Evolutionary conservation across 2,797 vertebrate genomes (phyloP), one percentile per base, ranked within the genome.

Genomic region (Acrocephalus scirpaceus): DNA sequence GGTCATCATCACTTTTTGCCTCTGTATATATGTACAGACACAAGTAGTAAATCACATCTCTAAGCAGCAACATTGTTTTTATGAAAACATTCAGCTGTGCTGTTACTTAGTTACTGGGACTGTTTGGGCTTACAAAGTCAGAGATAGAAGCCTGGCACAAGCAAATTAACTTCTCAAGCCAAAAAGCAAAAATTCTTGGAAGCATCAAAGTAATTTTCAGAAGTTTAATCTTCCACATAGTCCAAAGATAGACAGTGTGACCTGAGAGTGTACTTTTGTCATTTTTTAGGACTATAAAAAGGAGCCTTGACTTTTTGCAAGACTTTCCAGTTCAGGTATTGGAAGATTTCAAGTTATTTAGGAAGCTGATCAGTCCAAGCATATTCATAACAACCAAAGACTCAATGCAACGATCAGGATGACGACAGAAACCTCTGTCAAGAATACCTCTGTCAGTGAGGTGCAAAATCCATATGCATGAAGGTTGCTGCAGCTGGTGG

Each of bases 41-140:
- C 78, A 51, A 79, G 67, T 34, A 83, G 88, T 96, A 96, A 96
- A 94, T 95, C 96, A 94, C 75, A 94, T 94, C 91, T 94, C 93
- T 61, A 96, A 94, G 95, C 92, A 96, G 82, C 84, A 58, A 84
- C 62, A 36, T 51, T 95, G 92, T 92, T 96, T 94, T 86, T 72
- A 83, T 88, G 88, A 95, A 97, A 96, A 97, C 91, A 96, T 72
- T 95, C 81, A 91, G 77, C 84, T 76, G 75, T 76, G 74, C 73
- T 85, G 90, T 94, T 93, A 65, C 93, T 96, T 96, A 84, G 96
- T 93, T 81, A 96, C 81, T 56, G 56, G 73, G 67, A 51, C 51
- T 97, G 93, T 92, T 92, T 92, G 66, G 75, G 22, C 92, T 92
- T 86, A 90, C 47, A 86, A 64, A 94, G 64, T 45, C 76, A 85